Evolutionary conservation across 1,140 invertebrate species (phyloP), one percentile per base, ranked within the genome.

Genomic region (Diorhabda carinulata): DNA sequence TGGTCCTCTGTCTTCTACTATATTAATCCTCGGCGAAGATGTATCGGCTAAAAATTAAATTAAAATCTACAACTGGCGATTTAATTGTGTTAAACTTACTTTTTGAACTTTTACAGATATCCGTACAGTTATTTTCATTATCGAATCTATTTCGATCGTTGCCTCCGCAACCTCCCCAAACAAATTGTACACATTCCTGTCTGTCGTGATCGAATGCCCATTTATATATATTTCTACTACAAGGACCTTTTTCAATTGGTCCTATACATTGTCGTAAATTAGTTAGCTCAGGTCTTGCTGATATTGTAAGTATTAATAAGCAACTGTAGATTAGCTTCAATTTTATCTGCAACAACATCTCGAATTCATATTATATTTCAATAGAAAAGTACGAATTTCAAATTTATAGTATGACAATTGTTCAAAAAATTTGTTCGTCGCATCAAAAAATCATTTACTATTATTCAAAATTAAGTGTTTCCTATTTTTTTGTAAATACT

Each of bases 71-170:
- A 52, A 8, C 2, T 52, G 6, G 6, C 47, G 2, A 52, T 52
- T 3, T 52, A 52, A 52, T 8, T 3, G n/a, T 3, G n/a, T 41
- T 5, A 64, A 58, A 78, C 79, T 82, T 81, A 86, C 84, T 80
- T 68, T 85, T 82, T 68, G 82, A 84, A 41, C 85, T 84, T 69
- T 87, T 78, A 78, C 90, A 91, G 70, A 86, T 83, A 71, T 87
- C 82, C 58, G 90, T 81, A 76, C 92, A 94, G 71, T 91, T 88
- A 6, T 86, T 82, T 80, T 91, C 89, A 9, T 87, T 88, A 72
- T 88, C 86, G 80, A 94, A 94, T 69, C 90, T 84, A 82, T 94
- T 94, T 66, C 87, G 85, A 61, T 84, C 82, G 78, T 93, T 93
- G 41, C 90, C 91, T 57, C 86, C 84, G 78, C 92, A 94, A 43